Evolutionary conservation across 2,888 invertebrate genomes (phyloP).

Genomic region (Heteromurus nitidus): DNA sequence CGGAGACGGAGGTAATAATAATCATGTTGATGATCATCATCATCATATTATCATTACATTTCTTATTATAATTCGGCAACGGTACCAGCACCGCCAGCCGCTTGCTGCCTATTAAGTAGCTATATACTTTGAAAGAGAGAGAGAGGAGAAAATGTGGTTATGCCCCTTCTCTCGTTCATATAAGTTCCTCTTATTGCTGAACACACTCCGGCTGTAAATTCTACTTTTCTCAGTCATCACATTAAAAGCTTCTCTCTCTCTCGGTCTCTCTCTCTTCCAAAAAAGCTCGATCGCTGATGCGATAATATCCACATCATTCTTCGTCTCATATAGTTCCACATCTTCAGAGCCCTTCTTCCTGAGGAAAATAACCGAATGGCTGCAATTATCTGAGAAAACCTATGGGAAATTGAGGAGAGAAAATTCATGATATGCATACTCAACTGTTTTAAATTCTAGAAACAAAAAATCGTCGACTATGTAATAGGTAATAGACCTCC

Average conservation of each 20-base stretch:
- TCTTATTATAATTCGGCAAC: conserved; percentile 58
- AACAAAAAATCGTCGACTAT: not conserved
- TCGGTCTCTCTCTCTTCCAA: conserved; percentile 17
- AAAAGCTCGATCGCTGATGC: conserved; percentile 39
- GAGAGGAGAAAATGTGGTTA: conserved; percentile 14
- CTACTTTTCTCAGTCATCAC: conserved; percentile 54
- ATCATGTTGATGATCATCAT: conserved; percentile 55
- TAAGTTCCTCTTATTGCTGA: conserved; percentile 34
- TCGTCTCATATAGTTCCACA: conserved; percentile 12
- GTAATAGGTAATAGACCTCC: not conserved
- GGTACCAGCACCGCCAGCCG: conserved; percentile 31
- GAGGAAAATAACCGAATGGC: not conserved
- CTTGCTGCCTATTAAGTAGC: conserved; percentile 55
- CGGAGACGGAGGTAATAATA: conserved; percentile 43
- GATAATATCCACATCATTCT: conserved; percentile 58
- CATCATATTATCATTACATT: conserved; percentile 60
- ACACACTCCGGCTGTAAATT: conserved; percentile 54
- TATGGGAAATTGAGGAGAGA: not conserved
- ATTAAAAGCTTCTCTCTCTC: conserved; percentile 51
- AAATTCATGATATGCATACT: too few species aligned
- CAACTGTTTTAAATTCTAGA: too few species aligned
- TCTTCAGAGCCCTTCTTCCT: conserved; percentile 36
- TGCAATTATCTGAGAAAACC: not conserved
- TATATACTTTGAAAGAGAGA: too few species aligned
- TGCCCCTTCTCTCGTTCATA: conserved; percentile 1